Base-by-base conservation (phyloP, 2,797 vertebrate species). In the Lepus townsendii region DNA sequence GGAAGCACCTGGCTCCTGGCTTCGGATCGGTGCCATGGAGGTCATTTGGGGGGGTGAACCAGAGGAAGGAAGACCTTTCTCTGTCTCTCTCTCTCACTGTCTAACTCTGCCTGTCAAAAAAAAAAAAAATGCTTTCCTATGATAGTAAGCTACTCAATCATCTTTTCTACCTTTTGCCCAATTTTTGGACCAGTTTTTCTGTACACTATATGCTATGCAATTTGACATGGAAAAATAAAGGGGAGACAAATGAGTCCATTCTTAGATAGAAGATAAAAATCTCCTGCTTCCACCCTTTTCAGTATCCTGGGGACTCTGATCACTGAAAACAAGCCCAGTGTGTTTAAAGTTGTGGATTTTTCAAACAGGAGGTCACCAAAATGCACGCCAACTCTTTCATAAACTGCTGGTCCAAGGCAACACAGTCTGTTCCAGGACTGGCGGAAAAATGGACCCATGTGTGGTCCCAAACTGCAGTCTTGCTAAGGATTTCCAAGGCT, bases 321-420 rank as follows among this genome's bases (percentile, higher is more conserved):
- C 82, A 63, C 27, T 83, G 66, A 92, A 79, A 30, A 42, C 10
- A 30, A 92, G 65, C 26, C 66, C 90, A 83, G 42, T 47, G n/a
- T 65, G 30, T 90, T 79, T 72, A 92, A 94, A 90, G 76, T 3
- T 52, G 72, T 62, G 47, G 52, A 72, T 82, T 91, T 85, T 94
- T 91, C 30, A 62, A 82, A 90, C 60, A 95, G 85, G 69, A 90
- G 69, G 90, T 91, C 84, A 91, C 75, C 24, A 71, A 91, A 80
- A 93, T 72, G 16, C 35, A 88, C 85, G 88, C 87, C 72, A 93
- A 91, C 91, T 82, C 91, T 77, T 85, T 95, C 91, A 86, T 20
- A 22, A 91, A 65, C 54, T 83, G 27, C 68, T 73, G 2, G 8
- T 95, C 88, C 50, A 95, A 77, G 82, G 66, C 78, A 88, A 83